phyloP scores from a whole-genome alignment of 2,888 invertebrate genomes.

The Plebejus argus region DNA sequence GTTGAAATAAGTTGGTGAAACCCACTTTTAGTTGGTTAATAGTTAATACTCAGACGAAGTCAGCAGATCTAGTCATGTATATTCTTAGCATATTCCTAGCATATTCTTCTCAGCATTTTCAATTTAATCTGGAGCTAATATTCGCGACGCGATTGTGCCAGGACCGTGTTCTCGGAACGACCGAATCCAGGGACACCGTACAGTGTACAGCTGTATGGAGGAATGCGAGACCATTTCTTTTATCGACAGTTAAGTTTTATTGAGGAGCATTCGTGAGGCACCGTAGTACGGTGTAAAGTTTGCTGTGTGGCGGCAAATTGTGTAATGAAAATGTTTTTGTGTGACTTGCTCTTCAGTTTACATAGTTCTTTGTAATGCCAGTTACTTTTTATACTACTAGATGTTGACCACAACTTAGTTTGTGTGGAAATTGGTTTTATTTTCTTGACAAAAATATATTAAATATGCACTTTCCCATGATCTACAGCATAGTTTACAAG shows the following conservation, averaged over 20 bases:
- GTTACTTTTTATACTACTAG: background rate
- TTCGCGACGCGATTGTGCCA: background rate
- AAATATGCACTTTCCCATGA: background rate
- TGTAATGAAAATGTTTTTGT: background rate
- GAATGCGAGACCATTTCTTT: background rate
- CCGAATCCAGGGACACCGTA: background rate
- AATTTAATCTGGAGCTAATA: background rate
- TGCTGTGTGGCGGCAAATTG: background rate
- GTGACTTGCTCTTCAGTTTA: background rate
- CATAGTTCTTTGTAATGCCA: background rate
- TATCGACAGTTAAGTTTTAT: slow-evolving; percentile 12
- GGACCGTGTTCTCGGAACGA: background rate
- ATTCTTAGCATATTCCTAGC: background rate
- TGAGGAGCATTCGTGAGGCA: background rate
- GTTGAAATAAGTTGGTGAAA: no score
- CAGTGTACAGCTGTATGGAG: background rate
- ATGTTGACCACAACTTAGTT: background rate
- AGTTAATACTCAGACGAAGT: no score
- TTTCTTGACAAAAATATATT: background rate
- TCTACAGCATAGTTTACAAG: background rate
- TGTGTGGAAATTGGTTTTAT: background rate
- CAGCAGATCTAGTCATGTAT: background rate
- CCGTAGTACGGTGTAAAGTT: slow-evolving; percentile 6
- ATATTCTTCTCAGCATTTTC: slow-evolving; percentile 3
- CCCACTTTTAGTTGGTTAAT: no score